These are phyloP conservation scores for Euschistus heros DNA, from an alignment of 1,140 invertebrate species.

Conservation along the genomic window DNA sequence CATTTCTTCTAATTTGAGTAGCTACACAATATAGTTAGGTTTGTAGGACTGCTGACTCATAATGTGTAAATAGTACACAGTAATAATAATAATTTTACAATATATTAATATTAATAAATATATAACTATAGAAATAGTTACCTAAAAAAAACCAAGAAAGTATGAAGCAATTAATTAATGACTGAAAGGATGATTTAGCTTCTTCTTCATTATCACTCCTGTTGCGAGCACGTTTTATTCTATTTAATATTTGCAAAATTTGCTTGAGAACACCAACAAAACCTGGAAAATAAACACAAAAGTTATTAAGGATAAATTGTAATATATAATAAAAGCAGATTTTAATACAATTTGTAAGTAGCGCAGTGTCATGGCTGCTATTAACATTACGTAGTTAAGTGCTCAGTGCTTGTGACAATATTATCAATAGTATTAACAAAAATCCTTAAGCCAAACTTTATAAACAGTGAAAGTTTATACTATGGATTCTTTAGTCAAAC, in stretches of 20 bases:
- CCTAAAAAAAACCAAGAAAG: conserved; percentile 53
- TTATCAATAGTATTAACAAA: too few relatives aligned
- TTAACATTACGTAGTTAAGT: too few relatives aligned
- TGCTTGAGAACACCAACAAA: conserved; percentile 51
- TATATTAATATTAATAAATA: neutral
- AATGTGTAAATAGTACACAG: neutral
- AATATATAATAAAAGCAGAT: too few relatives aligned
- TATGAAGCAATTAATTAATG: conserved; percentile 48
- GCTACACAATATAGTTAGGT: too few relatives aligned
- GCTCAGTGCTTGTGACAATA: too few relatives aligned
- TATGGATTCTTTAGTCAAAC: too few relatives aligned
- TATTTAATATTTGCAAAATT: conserved; percentile 44
- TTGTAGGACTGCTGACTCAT: neutral
- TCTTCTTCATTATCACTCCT: conserved; percentile 43
- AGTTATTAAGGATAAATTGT: too few relatives aligned
- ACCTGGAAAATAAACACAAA: conserved; percentile 32
- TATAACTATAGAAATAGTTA: neutral
- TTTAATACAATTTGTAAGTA: too few relatives aligned
- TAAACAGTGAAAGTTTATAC: too few relatives aligned
- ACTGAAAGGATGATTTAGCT: conserved; percentile 47
- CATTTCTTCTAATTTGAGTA: too few relatives aligned
- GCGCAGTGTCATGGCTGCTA: too few relatives aligned
- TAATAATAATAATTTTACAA: neutral
- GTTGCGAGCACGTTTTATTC: conserved; percentile 40
- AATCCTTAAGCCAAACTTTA: too few relatives aligned